Base-by-base conservation (phyloP, 2,888 invertebrate species). In the Crocallis elinguaria region DNA sequence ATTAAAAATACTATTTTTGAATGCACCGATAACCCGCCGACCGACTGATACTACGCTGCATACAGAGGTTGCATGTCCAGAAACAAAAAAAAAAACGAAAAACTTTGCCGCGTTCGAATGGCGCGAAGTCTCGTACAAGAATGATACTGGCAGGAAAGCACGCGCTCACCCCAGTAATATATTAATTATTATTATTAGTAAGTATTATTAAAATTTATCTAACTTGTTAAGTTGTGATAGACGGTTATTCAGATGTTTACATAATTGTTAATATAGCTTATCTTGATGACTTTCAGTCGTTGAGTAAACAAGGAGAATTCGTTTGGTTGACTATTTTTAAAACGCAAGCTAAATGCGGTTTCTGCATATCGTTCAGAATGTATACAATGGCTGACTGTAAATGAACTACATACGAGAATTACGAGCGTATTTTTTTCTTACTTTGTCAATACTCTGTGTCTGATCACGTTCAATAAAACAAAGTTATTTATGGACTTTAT, bases 21-120 rank as follows among this genome's bases (percentile, higher is more conserved):
- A 77, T 79, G 77, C 84, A 86, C 77, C 61, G 87, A 88, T 88
- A 89, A 88, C 87, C 86, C 74, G 53, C 25, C 70, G 83, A 80
- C 84, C 78, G 74, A 50, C 68, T 67, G 75, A 77, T 74, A 73
- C 57, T 65, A 76, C 65, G 64, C 74, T 80, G 83, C 83, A 83
- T 70, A 70, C 74, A 62, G 39, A 56, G 56, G 56, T 23, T 66
- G 79, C 77, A 81, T 77, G 75, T 49, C 57, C 66, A 60, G 55
- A 65, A 64, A 67, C 64, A 62, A 60, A 65, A 45, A 52, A 42
- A 30, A 23, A 60, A 67, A 64, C 54, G n/a, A 60, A 65, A 55
- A 52, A 52, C 36, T 45, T 58, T 48, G 58, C 60, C 69, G 60
- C 75, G 82, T 82, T 74, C 74, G 73, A 67, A 69, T 69, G 68